Conservation (phyloP, 1,140 invertebrate genomes). For the Ostrea denselamellosa region DNA sequence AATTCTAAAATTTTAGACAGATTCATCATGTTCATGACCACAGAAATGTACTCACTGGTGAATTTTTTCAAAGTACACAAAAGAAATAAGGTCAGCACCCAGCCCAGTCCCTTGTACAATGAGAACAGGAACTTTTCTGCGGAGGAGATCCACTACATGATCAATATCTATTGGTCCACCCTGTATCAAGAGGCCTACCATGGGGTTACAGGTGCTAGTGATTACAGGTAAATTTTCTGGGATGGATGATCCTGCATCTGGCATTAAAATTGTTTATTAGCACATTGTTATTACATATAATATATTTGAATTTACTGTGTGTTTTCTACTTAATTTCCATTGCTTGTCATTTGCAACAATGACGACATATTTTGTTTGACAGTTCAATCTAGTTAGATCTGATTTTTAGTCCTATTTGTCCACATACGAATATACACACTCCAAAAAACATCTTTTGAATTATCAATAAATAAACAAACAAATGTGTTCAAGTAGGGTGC, state of each 20-base stretch:
- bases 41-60: conserved; percentile 67
- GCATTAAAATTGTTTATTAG: background rate
- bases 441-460: too few species aligned
- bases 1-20: background rate
- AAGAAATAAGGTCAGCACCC: conserved; percentile 78
- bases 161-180: conserved; percentile 76
- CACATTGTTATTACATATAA: background rate
- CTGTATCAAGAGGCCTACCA: conserved; percentile 78
- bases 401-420: too few species aligned
- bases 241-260: conserved; percentile 11
- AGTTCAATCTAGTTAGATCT: too few species aligned
- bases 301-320: too few species aligned
- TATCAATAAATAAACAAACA: too few species aligned
- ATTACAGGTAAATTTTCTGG: conserved; percentile 30
- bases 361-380: too few species aligned
- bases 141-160: conserved; percentile 74
- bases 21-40: background rate
- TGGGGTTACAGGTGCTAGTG: conserved; percentile 65
- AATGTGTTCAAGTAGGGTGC: too few species aligned
- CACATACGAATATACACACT: too few species aligned
- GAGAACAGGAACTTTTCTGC: conserved; percentile 76
- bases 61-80: conserved; percentile 75
- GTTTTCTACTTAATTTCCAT: too few species aligned
- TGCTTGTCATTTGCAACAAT: too few species aligned
- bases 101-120: conserved; percentile 77